phyloP scores from a whole-genome alignment of 1,140 invertebrate species.

The Acromyrmex heyeri region DNA sequence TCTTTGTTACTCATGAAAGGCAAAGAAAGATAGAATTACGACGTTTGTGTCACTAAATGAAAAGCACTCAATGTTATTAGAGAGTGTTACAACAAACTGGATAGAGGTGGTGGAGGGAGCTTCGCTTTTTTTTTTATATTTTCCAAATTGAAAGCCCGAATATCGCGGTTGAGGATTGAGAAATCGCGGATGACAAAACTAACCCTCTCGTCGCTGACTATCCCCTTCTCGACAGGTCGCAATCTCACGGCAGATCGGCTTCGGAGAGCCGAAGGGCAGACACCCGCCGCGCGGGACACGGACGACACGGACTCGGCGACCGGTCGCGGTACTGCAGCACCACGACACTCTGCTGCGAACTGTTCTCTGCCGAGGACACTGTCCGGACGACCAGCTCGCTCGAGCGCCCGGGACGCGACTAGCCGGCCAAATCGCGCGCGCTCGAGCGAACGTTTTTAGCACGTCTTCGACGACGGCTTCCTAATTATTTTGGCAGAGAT shows the following conservation, averaged over 20 bases:
- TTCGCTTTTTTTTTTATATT: too few species aligned
- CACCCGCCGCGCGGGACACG: conserved; percentile 11
- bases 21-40: too few species aligned
- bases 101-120: background rate
- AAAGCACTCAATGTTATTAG: too few species aligned
- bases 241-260: conserved; percentile 63
- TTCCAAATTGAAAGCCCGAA: background rate
- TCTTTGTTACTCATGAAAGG: too few species aligned
- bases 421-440: conserved; percentile 84
- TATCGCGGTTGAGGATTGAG: background rate
- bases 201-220: conserved; percentile 63
- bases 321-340: conserved; percentile 83
- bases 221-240: conserved; percentile 29
- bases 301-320: conserved; percentile 84
- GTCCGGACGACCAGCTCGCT: conserved; percentile 76
- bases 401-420: conserved; percentile 84
- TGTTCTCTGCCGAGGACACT: conserved; percentile 59
- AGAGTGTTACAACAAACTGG: background rate
- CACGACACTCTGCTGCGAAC: conserved; percentile 54
- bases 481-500: conserved; percentile 92
- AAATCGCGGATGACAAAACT: conserved; percentile 42
- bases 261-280: conserved; percentile 18
- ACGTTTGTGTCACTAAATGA: too few species aligned
- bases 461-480: conserved; percentile 89
- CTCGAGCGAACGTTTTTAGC: conserved; percentile 91